phyloP scores from a whole-genome alignment of 2,888 invertebrate species.

The Molorchus minor region DNA sequence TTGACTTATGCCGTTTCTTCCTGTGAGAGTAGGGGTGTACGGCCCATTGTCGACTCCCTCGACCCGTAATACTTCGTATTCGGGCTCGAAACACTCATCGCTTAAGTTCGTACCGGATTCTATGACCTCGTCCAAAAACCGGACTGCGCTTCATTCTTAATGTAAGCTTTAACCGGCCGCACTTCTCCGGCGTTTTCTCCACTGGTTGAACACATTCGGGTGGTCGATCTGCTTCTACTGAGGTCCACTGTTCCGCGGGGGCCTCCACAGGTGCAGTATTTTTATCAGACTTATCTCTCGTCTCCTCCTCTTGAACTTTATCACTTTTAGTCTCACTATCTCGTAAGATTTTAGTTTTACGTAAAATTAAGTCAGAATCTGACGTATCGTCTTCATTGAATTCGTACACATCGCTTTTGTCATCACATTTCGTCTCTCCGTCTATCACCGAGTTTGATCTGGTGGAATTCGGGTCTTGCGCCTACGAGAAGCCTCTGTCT shows the following conservation, averaged over 20 bases:
- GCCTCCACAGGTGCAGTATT: conserved; percentile 52
- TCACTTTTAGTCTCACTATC: conserved; percentile 24
- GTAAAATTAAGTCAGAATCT: conserved; percentile 36
- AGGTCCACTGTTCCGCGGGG: conserved; percentile 54
- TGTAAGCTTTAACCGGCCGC: conserved; percentile 76
- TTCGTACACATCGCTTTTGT: conserved; percentile 62
- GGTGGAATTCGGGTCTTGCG: conserved; percentile 30
- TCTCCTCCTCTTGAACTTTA: conserved; percentile 37
- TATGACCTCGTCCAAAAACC: conserved; percentile 82
- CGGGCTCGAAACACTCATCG: conserved; percentile 74
- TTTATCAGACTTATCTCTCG: conserved; percentile 43
- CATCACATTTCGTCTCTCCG: conserved; percentile 30
- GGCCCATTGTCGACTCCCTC: conserved; percentile 72
- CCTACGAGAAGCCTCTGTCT: conserved; percentile 5
- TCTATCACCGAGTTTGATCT: conserved; percentile 5
- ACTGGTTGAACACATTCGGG: conserved; percentile 46
- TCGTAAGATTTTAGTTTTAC: conserved; percentile 37
- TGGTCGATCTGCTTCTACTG: conserved; percentile 29
- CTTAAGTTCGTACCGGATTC: conserved; percentile 79
- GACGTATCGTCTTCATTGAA: conserved; percentile 47
- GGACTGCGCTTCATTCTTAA: conserved; percentile 88
- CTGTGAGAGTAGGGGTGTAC: conserved; percentile 67
- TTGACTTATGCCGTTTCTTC: conserved; percentile 71
- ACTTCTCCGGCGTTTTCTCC: conserved; percentile 54
- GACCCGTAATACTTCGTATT: conserved; percentile 85